These are phyloP conservation scores for Cataglyphis albicans DNA, from an alignment of 2,888 invertebrate species.

Conservation along the genomic window DNA sequence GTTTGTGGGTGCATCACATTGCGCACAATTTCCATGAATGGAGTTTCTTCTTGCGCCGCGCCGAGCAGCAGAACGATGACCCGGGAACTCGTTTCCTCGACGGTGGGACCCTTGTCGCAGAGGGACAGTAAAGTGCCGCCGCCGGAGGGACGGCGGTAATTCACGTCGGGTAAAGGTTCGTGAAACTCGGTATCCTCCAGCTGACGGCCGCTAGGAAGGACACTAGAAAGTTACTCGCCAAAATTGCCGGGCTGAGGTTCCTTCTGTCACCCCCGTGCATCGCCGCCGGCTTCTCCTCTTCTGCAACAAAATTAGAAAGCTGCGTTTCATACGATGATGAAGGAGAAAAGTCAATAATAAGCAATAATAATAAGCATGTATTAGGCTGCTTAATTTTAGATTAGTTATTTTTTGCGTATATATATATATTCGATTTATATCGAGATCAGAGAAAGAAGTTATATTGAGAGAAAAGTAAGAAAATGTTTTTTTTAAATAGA, in stretches of 20 bases:
- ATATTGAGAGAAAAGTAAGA: background rate
- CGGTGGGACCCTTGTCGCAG: constrained; percentile 8
- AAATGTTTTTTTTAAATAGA: background rate
- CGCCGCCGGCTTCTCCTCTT: constrained; percentile 84
- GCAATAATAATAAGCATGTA: too few species aligned
- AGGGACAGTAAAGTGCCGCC: constrained; percentile 24
- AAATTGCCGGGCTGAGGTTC: constrained; percentile 83
- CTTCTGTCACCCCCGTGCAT: constrained; percentile 85
- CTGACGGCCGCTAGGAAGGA: constrained; percentile 83
- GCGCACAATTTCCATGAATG: constrained; percentile 23
- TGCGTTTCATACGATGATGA: constrained; percentile 43
- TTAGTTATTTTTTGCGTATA: background rate
- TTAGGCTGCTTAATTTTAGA: background rate
- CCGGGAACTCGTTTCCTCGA: constrained; percentile 41
- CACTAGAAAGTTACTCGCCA: constrained; percentile 84
- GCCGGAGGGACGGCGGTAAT: constrained; percentile 60
- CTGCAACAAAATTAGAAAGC: constrained; percentile 79
- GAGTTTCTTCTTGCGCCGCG: constrained; percentile 23
- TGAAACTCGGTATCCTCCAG: constrained; percentile 85
- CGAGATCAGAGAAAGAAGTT: background rate
- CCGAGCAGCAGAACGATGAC: constrained; percentile 21
- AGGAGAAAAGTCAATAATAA: background rate
- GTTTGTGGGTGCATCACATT: constrained; percentile 20
- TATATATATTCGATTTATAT: background rate
- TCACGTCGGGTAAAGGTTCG: constrained; percentile 85